Conservation (phyloP, 2,113 vertebrate species). For the Ptychochromis oligacanthus region DNA sequence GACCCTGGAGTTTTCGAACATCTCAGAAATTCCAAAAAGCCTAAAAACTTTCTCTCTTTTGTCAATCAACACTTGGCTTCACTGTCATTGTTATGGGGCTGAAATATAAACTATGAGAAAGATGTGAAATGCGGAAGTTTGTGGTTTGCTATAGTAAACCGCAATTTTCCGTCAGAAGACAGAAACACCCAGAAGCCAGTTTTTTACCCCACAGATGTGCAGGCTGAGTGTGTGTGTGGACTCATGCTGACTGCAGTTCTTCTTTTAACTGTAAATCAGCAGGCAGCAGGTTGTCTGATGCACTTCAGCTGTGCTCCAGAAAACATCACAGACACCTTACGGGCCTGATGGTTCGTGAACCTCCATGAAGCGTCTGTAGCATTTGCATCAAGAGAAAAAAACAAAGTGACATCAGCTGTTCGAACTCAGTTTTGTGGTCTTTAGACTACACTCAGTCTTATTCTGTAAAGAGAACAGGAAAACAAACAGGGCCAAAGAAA, state of each 20-base stretch:
- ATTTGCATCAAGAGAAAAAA: background rate
- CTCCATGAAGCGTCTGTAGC: background rate
- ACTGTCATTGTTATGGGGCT: background rate
- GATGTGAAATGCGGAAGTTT: background rate
- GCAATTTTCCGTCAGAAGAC: background rate
- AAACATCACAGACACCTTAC: background rate
- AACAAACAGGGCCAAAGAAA: background rate
- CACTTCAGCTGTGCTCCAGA: background rate
- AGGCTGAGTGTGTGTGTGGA: conserved; percentile 7
- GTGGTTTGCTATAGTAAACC: background rate
- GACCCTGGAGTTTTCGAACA: background rate
- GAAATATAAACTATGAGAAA: background rate
- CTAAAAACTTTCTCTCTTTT: background rate
- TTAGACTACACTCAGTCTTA: background rate
- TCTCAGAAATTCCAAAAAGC: background rate
- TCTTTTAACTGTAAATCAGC: conserved; percentile 15
- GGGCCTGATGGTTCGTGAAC: background rate
- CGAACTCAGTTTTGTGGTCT: too few relatives aligned
- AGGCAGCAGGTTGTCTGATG: background rate
- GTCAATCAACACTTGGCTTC: accelerated
- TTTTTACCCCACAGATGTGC: background rate
- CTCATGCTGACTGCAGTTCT: conserved; percentile 29
- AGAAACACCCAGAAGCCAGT: background rate
- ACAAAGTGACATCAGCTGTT: background rate
- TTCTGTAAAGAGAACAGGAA: background rate